Base-by-base conservation (phyloP, 2,113 vertebrate species). In the Notarius quadriscutis region DNA sequence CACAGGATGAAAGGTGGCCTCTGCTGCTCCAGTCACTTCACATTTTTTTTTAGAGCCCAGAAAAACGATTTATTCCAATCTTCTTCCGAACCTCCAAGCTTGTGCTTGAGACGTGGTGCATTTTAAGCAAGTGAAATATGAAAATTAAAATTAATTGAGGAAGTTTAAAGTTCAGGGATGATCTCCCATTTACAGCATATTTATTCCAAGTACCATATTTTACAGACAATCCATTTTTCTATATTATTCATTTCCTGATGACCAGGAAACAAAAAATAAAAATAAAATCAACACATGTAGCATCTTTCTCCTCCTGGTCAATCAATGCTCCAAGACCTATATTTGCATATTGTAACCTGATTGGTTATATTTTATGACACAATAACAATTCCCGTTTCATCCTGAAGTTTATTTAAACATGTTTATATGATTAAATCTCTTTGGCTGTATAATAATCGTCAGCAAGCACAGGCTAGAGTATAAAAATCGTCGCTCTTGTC, bases 1-100 rank as follows among this genome's bases (percentile, higher is more conserved):
- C 82, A 85, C 74, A 50, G 22, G 84, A 92, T 88, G 87, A 92
- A 90, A 88, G 90, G 88, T 77, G 90, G 79, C 78, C 88, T 75
- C 55, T 58, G 84, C 62, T 60, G 77, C 78, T 53, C 84, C 85
- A 78, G 90, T 92, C 89, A 89, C 67, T 87, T 86, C 18, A n/a
- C 25, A 90, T 87, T 51, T 12, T 41, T 50, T 7, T 79, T 65
- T 63, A 10, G 34, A 72, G 34, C 27, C 20, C n/a, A 0, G 20
- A 6, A 11, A 74, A 57, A n/a, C 6, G 2, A 48, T 63, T 82
- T 41, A 82, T 41, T 83, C 12, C 62, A 48, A 67, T 65, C 22
- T 30, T 57, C 51, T 27, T 17, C 55, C 53, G 4, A 60, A n/a
- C 34, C 22, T 41, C 50, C 80, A 41, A 41, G 48, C n/a, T 10